These are phyloP conservation scores for Nasonia vitripennis DNA, from an alignment of 1,140 invertebrate genomes.

Conservation along the genomic window DNA sequence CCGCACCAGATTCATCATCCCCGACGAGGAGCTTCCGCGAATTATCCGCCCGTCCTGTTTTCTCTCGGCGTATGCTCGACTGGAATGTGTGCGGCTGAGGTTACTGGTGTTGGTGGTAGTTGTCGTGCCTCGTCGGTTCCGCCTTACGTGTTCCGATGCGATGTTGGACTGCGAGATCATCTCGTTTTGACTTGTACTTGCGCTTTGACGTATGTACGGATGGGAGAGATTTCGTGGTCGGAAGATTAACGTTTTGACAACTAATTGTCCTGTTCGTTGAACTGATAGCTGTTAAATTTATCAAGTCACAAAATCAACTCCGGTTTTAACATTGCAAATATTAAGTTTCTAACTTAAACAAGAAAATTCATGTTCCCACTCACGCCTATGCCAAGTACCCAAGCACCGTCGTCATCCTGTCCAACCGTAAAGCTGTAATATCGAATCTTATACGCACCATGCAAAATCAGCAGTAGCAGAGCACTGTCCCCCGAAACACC, in stretches of 20 bases:
- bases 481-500: background rate
- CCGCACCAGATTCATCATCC: slow-evolving; percentile 74
- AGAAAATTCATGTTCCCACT: background rate
- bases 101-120: background rate
- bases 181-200: background rate
- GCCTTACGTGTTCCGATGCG: background rate
- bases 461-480: slow-evolving; percentile 7
- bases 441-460: slow-evolving; percentile 9
- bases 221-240: too few relatives aligned
- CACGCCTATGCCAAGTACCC: too few relatives aligned
- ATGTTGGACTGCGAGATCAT: background rate
- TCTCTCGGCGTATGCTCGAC: background rate
- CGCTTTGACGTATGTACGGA: too few relatives aligned
- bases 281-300: too few relatives aligned
- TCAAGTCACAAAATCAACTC: too few relatives aligned
- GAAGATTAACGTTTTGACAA: too few relatives aligned
- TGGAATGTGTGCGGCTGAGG: background rate
- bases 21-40: slow-evolving; percentile 58
- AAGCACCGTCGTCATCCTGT: background rate
- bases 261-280: too few relatives aligned
- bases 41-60: slow-evolving; percentile 31
- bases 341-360: too few relatives aligned
- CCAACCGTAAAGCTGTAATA: background rate
- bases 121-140: background rate
- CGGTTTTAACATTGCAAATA: too few relatives aligned